These are phyloP conservation scores for Orchesella flavescens DNA, from an alignment of 2,888 invertebrate genomes.

Conservation along the genomic window DNA sequence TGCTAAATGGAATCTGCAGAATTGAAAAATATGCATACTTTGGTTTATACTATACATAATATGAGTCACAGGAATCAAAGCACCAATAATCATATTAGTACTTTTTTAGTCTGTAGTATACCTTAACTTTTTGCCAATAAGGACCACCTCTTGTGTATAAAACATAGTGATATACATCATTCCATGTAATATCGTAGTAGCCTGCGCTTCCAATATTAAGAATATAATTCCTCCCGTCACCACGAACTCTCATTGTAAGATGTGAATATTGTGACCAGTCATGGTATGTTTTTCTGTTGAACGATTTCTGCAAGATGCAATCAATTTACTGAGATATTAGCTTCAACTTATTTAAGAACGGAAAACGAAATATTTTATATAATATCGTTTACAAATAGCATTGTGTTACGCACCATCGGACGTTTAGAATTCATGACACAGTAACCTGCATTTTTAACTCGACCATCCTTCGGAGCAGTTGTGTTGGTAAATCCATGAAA, in stretches of 20 bases:
- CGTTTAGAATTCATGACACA: constrained; percentile 84
- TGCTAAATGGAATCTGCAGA: constrained; percentile 93
- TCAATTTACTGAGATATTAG: constrained; percentile 40
- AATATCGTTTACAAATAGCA: neutral
- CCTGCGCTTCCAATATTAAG: constrained; percentile 86
- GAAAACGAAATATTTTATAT: neutral
- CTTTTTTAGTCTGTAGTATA: constrained; percentile 75
- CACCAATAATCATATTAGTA: no score
- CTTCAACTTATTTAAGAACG: neutral
- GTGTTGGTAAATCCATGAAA: constrained; percentile 84
- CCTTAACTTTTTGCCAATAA: constrained; percentile 95
- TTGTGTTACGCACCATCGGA: constrained; percentile 78
- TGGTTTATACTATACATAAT: no score
- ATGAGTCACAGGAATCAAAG: no score
- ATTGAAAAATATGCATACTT: no score
- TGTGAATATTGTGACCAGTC: constrained; percentile 87
- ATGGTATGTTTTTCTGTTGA: constrained; percentile 81
- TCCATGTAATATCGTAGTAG: constrained; percentile 89
- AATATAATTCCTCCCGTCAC: constrained; percentile 94
- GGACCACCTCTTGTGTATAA: constrained; percentile 97
- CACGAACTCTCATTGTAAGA: constrained; percentile 86
- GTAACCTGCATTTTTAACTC: constrained; percentile 85
- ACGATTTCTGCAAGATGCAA: constrained; percentile 83
- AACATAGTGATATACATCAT: constrained; percentile 89
- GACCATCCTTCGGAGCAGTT: constrained; percentile 86